Percentiles rank a stretch among this genome's conserved stretches.
Conservation (phyloP, 2,797 vertebrate species). For the Crocodylus rhombifer region DNA sequence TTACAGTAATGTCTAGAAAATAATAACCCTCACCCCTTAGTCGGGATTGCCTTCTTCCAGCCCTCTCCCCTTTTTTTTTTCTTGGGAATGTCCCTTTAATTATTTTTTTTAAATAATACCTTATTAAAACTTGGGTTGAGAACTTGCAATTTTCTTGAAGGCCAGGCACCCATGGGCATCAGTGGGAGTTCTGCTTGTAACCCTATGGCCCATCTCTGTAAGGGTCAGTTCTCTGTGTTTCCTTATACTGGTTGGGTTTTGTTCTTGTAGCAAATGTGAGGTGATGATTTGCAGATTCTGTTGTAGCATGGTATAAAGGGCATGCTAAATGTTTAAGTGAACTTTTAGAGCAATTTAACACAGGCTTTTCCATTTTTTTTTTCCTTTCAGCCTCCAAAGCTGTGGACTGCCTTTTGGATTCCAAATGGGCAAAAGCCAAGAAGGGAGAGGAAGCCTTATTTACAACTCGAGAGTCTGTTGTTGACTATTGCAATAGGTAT, state of each 20-base stretch:
- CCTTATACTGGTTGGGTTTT: background rate
- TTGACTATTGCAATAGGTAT: slow-evolving; percentile 98
- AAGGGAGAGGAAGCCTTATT: slow-evolving; percentile 96
- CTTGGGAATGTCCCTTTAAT: background rate
- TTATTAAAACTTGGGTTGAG: background rate
- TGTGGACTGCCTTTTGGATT: slow-evolving; percentile 97
- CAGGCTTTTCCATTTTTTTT: slow-evolving; percentile 21
- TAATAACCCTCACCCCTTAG: background rate
- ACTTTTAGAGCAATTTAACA: background rate
- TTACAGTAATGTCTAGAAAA: too few species aligned
- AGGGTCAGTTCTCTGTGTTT: background rate
- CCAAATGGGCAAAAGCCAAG: slow-evolving; percentile 98
- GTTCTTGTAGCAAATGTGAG: background rate
- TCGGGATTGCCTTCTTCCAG: background rate
- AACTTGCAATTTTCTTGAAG: background rate
- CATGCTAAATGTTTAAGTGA: background rate
- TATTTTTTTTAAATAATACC: background rate
- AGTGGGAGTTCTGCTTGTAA: background rate
- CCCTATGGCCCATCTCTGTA: background rate
- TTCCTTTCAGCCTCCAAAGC: slow-evolving; percentile 92
- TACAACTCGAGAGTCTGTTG: slow-evolving; percentile 94
- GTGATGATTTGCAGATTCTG: background rate
- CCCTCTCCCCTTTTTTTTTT: background rate
- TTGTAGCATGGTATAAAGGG: background rate
- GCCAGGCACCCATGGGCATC: background rate